Evolutionary conservation across 2,888 invertebrate species (phyloP).

Genomic region (Branchellion lobata): DNA sequence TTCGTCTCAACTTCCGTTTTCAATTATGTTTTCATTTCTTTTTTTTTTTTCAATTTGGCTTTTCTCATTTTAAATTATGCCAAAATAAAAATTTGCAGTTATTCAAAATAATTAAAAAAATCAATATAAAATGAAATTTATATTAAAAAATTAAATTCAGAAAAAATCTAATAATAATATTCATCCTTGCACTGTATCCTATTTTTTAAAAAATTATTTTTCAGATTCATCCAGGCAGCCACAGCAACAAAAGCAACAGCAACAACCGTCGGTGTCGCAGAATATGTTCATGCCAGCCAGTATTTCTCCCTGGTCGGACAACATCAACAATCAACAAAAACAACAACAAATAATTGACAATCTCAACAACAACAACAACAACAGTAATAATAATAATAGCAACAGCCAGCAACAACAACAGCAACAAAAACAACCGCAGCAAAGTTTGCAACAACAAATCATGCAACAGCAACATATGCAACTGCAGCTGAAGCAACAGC

Average conservation of each 20-base stretch:
- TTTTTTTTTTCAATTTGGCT: too few species aligned
- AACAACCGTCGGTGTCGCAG: background rate
- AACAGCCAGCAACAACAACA: constrained; percentile 21
- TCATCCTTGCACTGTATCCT: too few species aligned
- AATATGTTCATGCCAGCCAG: background rate
- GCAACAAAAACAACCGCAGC: background rate
- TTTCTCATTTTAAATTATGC: too few species aligned
- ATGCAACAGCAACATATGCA: constrained; percentile 8
- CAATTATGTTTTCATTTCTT: too few species aligned
- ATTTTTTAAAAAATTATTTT: too few species aligned
- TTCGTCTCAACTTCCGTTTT: too few species aligned
- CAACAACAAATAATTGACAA: background rate
- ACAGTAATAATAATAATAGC: background rate
- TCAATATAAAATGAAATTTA: too few species aligned
- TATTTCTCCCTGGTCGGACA: constrained; percentile 5
- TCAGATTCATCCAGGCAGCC: background rate
- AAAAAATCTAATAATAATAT: too few species aligned
- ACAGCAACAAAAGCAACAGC: constrained; percentile 13
- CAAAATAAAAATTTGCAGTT: too few species aligned
- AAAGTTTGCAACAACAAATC: background rate
- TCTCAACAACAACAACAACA: constrained; percentile 7
- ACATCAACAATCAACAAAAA: background rate
- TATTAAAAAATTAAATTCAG: too few species aligned
- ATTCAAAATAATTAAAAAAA: too few species aligned
- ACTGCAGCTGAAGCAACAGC: background rate